Percentiles rank a stretch among this genome's conserved stretches.
These are phyloP conservation scores for Ascidia mentula DNA, from an alignment of 23 tunicate genomes.

Conservation along the genomic window DNA sequence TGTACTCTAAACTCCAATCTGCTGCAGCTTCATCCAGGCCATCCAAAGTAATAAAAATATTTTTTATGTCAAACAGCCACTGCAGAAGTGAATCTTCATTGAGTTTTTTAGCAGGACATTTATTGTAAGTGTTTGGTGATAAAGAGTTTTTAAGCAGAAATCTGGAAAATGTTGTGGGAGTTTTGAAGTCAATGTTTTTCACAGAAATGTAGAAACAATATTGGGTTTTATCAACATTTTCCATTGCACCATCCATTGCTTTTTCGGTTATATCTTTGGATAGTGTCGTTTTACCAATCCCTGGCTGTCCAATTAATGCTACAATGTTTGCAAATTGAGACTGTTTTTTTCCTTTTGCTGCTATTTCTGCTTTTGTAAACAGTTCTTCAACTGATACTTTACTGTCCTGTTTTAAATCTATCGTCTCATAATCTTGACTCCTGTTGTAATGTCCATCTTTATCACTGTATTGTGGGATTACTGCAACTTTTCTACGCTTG, in stretches of 20 bases:
- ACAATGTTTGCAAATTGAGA: neutral
- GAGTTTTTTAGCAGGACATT: neutral
- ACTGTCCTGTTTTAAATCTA: neutral
- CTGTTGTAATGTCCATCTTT: neutral
- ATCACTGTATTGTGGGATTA: neutral
- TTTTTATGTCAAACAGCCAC: neutral
- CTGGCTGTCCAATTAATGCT: neutral
- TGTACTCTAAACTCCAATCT: neutral
- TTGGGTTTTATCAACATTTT: neutral
- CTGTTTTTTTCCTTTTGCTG: too few relatives aligned
- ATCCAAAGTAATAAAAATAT: neutral
- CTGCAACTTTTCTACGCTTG: too few relatives aligned
- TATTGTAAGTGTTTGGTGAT: neutral
- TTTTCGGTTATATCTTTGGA: neutral
- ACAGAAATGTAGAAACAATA: neutral
- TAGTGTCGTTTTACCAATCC: neutral
- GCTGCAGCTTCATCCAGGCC: neutral
- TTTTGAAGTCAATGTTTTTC: neutral
- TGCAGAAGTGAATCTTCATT: neutral
- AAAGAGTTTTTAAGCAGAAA: neutral
- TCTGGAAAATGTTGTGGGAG: neutral
- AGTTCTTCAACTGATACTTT: neutral
- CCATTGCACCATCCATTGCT: neutral
- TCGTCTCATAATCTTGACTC: neutral
- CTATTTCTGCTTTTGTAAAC: neutral